Conservation (phyloP, 2,888 invertebrate genomes). For the Melipona bicolor region DNA sequence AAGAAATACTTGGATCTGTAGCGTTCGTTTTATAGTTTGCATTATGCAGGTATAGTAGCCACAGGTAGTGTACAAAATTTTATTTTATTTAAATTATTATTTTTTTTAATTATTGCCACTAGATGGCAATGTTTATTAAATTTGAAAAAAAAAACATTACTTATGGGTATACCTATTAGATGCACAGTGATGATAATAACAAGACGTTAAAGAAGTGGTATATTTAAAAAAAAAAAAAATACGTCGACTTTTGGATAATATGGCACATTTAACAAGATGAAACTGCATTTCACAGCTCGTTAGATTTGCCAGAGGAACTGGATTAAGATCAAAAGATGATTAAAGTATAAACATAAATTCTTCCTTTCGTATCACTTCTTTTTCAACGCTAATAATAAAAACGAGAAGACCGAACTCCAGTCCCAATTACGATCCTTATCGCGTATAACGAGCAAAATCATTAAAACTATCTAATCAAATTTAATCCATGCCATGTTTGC, state of each 20-base stretch:
- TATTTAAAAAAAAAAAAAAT: no score
- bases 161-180: no score
- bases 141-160: no score
- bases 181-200: no score
- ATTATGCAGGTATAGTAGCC: no score
- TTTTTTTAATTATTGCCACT: no score
- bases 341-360: not conserved
- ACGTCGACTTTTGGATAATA: not conserved
- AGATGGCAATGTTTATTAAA: no score
- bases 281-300: not conserved
- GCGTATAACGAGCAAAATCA: not conserved
- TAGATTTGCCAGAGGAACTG: not conserved
- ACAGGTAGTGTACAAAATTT: no score
- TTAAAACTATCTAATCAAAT: conserved; percentile 1
- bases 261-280: not conserved
- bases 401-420: not conserved
- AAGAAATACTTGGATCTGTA: not conserved
- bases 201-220: no score
- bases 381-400: not conserved
- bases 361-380: not conserved
- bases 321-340: not conserved
- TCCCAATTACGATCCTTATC: conserved; percentile 1
- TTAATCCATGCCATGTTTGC: not conserved
- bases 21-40: no score
- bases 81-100: no score